Evolutionary conservation across 2,888 invertebrate species (phyloP).

Genomic region (Spodoptera picta): DNA sequence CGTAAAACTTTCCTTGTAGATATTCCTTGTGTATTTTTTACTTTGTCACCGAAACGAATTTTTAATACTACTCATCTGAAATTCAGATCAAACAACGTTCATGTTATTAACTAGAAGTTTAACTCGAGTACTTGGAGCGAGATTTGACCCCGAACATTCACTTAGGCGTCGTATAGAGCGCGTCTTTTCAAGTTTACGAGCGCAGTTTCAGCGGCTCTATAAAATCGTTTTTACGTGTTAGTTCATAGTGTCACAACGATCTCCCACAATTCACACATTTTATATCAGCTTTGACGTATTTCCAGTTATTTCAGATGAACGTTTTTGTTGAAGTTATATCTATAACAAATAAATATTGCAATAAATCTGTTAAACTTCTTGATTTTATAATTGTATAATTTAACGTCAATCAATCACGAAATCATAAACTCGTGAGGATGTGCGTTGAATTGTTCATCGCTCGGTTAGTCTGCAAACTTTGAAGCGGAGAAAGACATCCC

Average conservation of each 20-base stretch:
- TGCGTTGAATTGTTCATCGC: constrained; percentile 63
- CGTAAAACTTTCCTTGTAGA: constrained; percentile 65
- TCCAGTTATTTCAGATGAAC: constrained; percentile 17
- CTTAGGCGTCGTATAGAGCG: constrained; percentile 62
- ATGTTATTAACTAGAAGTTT: constrained; percentile 47
- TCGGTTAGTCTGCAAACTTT: constrained; percentile 69
- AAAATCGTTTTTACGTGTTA: constrained; percentile 73
- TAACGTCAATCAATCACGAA: constrained; percentile 45
- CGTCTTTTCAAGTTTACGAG: constrained; percentile 73
- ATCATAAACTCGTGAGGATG: constrained; percentile 56
- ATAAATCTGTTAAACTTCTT: no score
- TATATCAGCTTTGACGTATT: constrained; percentile 59
- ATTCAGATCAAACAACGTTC: constrained; percentile 46
- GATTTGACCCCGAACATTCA: constrained; percentile 59
- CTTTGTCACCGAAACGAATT: constrained; percentile 37
- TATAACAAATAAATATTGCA: constrained; percentile 3
- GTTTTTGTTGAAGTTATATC: constrained; percentile 4
- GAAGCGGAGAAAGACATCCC: constrained; percentile 74
- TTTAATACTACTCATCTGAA: constrained; percentile 52
- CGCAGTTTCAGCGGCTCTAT: constrained; percentile 67
- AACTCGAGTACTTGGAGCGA: constrained; percentile 39
- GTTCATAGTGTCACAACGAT: constrained; percentile 69
- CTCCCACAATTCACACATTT: constrained; percentile 68
- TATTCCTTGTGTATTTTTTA: constrained; percentile 58
- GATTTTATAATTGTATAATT: constrained; percentile 20